A percentile compares a stretch with the other conserved stretches of the same genome.
Evolutionary conservation across 2,888 invertebrate species (phyloP).

Genomic region (Noctua janthe): DNA sequence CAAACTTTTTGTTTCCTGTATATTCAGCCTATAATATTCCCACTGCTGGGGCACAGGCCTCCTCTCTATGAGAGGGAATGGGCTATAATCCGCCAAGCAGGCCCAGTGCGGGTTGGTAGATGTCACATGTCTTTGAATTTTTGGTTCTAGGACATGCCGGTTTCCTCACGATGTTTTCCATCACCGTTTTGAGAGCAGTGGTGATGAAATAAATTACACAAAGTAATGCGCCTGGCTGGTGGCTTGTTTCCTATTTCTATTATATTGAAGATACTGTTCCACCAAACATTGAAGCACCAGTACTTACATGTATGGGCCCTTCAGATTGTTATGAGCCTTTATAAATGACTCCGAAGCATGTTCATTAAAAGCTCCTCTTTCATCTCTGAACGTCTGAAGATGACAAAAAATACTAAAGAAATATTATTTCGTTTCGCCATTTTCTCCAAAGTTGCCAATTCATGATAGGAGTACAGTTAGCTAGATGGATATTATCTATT

Average conservation of each 20-base stretch:
- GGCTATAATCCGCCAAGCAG: too few species aligned
- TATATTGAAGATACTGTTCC: constrained; percentile 8
- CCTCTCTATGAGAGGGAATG: too few species aligned
- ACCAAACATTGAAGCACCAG: constrained; percentile 15
- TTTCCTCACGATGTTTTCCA: too few species aligned
- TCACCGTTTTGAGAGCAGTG: too few species aligned
- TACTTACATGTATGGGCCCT: constrained; percentile 19
- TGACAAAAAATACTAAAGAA: constrained; percentile 71
- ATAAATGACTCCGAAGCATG: constrained; percentile 55
- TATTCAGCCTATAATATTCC: too few species aligned
- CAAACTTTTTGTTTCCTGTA: not conserved
- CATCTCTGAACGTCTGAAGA: constrained; percentile 65
- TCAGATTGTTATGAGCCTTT: constrained; percentile 33
- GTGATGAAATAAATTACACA: too few species aligned
- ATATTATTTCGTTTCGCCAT: constrained; percentile 71
- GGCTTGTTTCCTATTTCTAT: constrained; percentile 9
- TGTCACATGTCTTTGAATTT: too few species aligned
- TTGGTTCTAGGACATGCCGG: too few species aligned
- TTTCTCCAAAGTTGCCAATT: constrained; percentile 82
- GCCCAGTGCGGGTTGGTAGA: too few species aligned
- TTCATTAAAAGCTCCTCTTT: constrained; percentile 64
- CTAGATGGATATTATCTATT: constrained; percentile 88
- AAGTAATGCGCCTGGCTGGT: too few species aligned
- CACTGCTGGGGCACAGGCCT: too few species aligned
- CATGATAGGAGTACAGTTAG: constrained; percentile 84